Evolutionary conservation across 2,113 vertebrate genomes (phyloP).

Genomic region (Mandrillus leucophaeus): DNA sequence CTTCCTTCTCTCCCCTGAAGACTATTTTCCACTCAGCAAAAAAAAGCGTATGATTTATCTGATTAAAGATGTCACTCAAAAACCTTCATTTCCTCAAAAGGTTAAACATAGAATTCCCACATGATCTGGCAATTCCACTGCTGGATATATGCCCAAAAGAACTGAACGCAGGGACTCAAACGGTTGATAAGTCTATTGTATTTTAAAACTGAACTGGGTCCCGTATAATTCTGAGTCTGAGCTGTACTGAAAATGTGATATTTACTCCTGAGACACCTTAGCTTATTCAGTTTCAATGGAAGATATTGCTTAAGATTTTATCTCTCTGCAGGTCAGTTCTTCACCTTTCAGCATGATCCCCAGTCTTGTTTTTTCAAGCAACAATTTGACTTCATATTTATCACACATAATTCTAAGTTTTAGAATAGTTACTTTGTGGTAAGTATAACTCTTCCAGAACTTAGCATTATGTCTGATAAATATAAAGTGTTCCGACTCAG

Average conservation of each 20-base stretch:
- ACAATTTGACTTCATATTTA: constrained; percentile 72
- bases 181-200: neutral
- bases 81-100: neutral
- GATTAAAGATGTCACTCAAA: neutral
- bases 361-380: constrained; percentile 54
- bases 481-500: constrained; percentile 60
- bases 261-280: neutral
- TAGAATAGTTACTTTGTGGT: constrained; percentile 74
- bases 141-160: neutral
- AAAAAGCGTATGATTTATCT: neutral
- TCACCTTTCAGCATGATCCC: constrained; percentile 50
- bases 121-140: neutral
- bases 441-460: constrained; percentile 72
- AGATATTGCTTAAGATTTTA: neutral
- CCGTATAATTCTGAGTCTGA: neutral
- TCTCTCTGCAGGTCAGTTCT: constrained; percentile 8
- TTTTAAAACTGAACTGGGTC: neutral
- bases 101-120: neutral
- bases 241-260: neutral
- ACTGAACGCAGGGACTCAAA: neutral
- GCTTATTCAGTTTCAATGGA: neutral
- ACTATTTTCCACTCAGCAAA: neutral
- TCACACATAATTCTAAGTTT: constrained; percentile 75
- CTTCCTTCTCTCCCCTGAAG: neutral
- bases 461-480: constrained; percentile 76